Evolutionary conservation across 1,140 invertebrate genomes (phyloP).

Genomic region (Drosophila pallidifrons): DNA sequence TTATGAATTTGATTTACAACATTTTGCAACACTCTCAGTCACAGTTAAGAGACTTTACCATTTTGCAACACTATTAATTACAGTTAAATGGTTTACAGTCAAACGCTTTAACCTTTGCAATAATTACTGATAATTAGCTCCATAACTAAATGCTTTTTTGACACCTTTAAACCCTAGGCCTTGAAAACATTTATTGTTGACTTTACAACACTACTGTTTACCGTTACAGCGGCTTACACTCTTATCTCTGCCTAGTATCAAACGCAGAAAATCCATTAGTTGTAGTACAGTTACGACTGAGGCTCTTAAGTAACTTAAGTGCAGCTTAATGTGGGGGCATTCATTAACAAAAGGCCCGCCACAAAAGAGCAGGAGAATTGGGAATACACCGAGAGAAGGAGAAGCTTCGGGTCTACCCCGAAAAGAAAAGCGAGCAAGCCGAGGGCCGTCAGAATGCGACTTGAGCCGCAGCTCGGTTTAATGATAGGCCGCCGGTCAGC

Average conservation of each 20-base stretch:
- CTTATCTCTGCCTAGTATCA: constrained; percentile 12
- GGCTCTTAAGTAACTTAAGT: constrained; percentile 49
- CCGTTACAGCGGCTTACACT: constrained; percentile 6
- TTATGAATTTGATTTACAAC: not conserved
- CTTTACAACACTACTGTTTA: constrained; percentile 31
- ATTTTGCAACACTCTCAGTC: not conserved
- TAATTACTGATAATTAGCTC: not conserved
- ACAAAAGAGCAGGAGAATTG: not conserved
- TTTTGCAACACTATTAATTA: not conserved
- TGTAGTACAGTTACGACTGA: constrained; percentile 44
- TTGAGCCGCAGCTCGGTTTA: constrained; percentile 20
- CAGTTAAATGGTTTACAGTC: not conserved
- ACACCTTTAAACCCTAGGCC: not conserved
- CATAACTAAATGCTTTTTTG: not conserved
- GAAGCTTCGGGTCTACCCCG: not conserved
- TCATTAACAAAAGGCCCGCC: constrained; percentile 41
- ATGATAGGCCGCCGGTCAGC: constrained; percentile 40
- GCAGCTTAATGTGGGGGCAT: constrained; percentile 58
- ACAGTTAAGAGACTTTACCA: not conserved
- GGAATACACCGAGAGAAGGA: not conserved
- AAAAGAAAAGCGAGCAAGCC: not conserved
- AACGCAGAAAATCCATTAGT: constrained; percentile 52
- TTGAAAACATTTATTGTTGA: not conserved
- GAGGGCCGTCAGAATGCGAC: constrained; percentile 2
- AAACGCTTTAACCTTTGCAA: not conserved